A percentile compares a stretch with the other conserved stretches of the same genome.
These are phyloP conservation scores for Zonitis immaculata DNA, from an alignment of 2,888 invertebrate genomes.

Conservation along the genomic window DNA sequence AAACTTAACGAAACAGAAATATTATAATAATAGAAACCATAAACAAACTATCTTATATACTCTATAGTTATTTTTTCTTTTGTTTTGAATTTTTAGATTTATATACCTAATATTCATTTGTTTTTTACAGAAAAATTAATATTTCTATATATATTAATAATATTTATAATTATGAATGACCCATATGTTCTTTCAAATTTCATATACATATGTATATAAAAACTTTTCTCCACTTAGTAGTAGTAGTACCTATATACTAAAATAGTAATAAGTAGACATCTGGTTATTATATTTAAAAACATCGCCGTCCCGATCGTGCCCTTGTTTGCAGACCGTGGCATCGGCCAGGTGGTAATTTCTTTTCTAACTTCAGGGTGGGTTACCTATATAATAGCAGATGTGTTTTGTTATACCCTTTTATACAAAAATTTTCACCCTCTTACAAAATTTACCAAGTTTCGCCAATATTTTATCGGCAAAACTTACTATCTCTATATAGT, in stretches of 20 bases:
- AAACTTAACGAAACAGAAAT: conserved; percentile 4
- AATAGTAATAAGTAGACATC: conserved; percentile 28
- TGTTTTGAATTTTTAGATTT: too few relatives aligned
- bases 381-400: conserved; percentile 48
- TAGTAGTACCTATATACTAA: background rate
- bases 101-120: too few relatives aligned
- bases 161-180: background rate
- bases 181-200: background rate
- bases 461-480: conserved; percentile 14
- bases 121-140: too few relatives aligned
- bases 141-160: too few relatives aligned
- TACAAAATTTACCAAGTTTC: conserved; percentile 28
- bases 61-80: too few relatives aligned
- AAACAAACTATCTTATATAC: background rate
- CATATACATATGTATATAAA: background rate
- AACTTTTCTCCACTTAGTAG: background rate
- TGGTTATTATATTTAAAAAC: conserved; percentile 26
- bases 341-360: conserved; percentile 50
- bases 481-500: too few relatives aligned
- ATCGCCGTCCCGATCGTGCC: conserved; percentile 30
- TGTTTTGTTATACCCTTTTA: conserved; percentile 29
- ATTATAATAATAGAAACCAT: background rate
- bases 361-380: conserved; percentile 44
- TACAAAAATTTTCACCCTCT: conserved; percentile 37
- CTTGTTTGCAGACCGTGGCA: conserved; percentile 50